phyloP scores from a whole-genome alignment of 2,797 vertebrate genomes.

The Sparidentex hasta region DNA sequence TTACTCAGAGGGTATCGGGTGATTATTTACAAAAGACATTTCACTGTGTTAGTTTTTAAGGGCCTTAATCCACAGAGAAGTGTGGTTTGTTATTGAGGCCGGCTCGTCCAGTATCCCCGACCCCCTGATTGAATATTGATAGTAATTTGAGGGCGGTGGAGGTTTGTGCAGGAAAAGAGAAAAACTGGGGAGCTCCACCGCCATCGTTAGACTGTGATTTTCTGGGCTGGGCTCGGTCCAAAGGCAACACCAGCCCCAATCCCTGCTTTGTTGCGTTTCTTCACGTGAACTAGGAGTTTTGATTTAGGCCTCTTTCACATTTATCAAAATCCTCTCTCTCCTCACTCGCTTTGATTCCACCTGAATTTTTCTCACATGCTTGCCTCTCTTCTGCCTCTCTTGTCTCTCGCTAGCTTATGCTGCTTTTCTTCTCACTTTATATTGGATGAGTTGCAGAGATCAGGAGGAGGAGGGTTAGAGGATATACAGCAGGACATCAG shows the following conservation, averaged over 20 bases:
- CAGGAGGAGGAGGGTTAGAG: constrained; percentile 49
- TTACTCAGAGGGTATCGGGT: constrained; percentile 24
- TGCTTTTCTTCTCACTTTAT: constrained; percentile 29
- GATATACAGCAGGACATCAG: constrained; percentile 83
- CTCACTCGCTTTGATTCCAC: neutral
- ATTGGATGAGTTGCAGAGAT: constrained; percentile 41
- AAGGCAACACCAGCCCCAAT: constrained; percentile 54
- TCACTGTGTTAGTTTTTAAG: constrained; percentile 55
- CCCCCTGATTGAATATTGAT: constrained; percentile 76
- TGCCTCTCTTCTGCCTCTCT: constrained; percentile 14
- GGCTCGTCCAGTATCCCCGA: constrained; percentile 20
- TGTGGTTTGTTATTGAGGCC: constrained; percentile 64
- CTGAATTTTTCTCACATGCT: constrained; percentile 17
- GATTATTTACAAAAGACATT: constrained; percentile 62
- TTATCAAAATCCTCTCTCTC: constrained; percentile 5
- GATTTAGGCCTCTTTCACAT: constrained; percentile 18
- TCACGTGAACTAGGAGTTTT: constrained; percentile 48
- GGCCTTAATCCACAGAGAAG: constrained; percentile 33
- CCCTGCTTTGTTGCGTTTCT: constrained; percentile 66
- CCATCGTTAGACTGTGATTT: constrained; percentile 78
- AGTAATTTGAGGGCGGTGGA: constrained; percentile 54
- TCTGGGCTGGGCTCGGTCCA: constrained; percentile 80
- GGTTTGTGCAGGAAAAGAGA: constrained; percentile 74
- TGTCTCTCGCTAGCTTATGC: neutral
- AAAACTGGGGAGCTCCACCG: constrained; percentile 57